Evolutionary conservation across 2,797 vertebrate species (phyloP).

Genomic region (Megalops cyprinoides): DNA sequence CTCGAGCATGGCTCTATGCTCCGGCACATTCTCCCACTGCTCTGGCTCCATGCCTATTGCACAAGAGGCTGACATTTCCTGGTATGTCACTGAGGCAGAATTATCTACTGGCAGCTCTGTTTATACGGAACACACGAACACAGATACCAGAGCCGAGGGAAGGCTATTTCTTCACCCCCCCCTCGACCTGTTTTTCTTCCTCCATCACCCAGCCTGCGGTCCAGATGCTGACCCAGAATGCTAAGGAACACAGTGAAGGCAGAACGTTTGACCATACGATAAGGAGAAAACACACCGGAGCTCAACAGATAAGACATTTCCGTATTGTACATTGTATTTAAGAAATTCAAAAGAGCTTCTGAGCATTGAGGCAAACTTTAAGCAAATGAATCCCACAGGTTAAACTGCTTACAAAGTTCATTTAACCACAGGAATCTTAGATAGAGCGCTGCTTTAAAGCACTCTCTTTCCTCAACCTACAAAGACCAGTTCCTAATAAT

Average conservation of each 20-base stretch:
- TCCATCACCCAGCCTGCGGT: background rate
- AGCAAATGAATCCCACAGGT: too few relatives aligned
- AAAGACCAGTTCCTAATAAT: too few relatives aligned
- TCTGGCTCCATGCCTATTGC: background rate
- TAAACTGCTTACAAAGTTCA: too few relatives aligned
- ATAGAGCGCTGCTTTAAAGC: too few relatives aligned
- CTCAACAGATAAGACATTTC: too few relatives aligned
- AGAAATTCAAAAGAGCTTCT: too few relatives aligned
- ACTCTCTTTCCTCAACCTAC: too few relatives aligned
- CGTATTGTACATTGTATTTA: too few relatives aligned
- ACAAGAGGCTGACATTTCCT: slow-evolving; percentile 11
- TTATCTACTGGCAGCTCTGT: slow-evolving; percentile 6
- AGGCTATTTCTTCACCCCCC: background rate
- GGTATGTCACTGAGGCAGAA: background rate
- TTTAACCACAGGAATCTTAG: too few relatives aligned
- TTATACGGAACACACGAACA: background rate
- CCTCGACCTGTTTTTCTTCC: background rate
- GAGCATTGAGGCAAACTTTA: too few relatives aligned
- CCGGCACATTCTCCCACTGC: background rate
- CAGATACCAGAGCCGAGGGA: background rate
- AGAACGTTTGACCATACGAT: background rate
- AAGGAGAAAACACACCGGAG: too few relatives aligned
- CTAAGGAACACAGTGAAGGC: background rate
- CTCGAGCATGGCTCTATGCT: background rate
- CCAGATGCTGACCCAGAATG: slow-evolving; percentile 14